Evolutionary conservation across 1,140 invertebrate genomes (phyloP), one percentile per base, ranked within the genome.

Genomic region (Dreissena polymorpha): DNA sequence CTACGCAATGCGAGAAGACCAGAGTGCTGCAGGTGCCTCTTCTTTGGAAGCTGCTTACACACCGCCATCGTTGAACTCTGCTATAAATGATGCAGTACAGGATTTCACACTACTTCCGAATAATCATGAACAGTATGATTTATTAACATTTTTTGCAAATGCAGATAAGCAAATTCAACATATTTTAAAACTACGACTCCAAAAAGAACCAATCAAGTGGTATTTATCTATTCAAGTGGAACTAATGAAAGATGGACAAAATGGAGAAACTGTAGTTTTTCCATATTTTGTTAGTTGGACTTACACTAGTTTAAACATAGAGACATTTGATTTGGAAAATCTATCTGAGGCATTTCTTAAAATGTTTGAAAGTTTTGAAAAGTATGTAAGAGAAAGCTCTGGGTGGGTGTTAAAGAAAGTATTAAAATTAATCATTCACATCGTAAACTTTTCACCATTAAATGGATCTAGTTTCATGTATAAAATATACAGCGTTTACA

Each of bases 91-190:
- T n/a, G n/a, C n/a, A n/a, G 23, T 76, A 25, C 74, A 50, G 51
- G 74, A 76, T 76, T 67, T 25, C 18, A 76, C 74, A 29, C 21
- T 76, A 65, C 27, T 51, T 16, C 63, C 74, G 16, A 67, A 67
- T 76, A 21, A 49, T 25, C 74, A 76, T 76, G 74, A 76, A 65
- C 74, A 70, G 27, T 79, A 79, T 79, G 76, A 70, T 63, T 25
- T 79, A 53, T 70, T 79, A 23, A 70, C 49, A 60, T 79, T 69
- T 14, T 79, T 79, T 70, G 65, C 67, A 29, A 79, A 79, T 70
- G 67, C 70, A 39, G 27, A 57, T 10, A 12, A 10, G 16, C 51
- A 57, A 70, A n/a, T 79, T 69, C 65, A 60, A 60, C 53, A 79
- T 29, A 23, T 70, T 79, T 63, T 70, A 60, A 39, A 39, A 39